Evolutionary conservation across 2,113 vertebrate species (phyloP), one percentile per base, ranked within the genome.

Genomic region (Monopterus albus): DNA sequence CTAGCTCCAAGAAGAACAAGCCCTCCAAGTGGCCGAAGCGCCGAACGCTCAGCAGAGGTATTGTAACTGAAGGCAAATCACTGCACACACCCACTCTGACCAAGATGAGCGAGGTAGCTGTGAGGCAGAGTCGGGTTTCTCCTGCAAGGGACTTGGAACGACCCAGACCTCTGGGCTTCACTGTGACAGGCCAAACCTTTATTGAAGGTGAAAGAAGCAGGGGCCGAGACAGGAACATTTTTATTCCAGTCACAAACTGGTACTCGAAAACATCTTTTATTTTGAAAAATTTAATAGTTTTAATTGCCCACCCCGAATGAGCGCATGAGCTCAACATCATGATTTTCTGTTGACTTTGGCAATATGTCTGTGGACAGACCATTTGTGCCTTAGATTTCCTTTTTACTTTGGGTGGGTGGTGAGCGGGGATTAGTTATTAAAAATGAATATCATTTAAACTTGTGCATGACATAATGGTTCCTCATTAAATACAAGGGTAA

Each of bases 1-100:
- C 90, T 0, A 91, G 83, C 83, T 91, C 90, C 78, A 91, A 13
- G 49, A 78, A 91, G 72, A 91, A 91, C 7, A 58, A 66, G 13
- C 79, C 84, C 0, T 88, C 81, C 52, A 73, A 67, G 60, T 91
- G 90, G 2, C 90, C 90, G 2, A 87, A 90, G 46, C 87, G 81
- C 1, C 90, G 79, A 25, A 91, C 86, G 2, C 81, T 79, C 18
- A 87, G 57, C 60, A 91, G 14, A 28, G 88, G 88, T 38, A 91
- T 81, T 0, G 67, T 75, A 1, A 89, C 71, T 0, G 81, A 85
- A 0, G 79, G 81, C 45, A 47, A 65, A 20, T 82, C 57, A 2
- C 33, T 38, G 57, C 51, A 36, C 1, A 67, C 20, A 0, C 81
- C 46, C 12, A 78, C 53, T 78, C 65, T 45, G 39, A 88, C 53